A percentile compares a stretch with the other conserved stretches of the same genome.
phyloP scores from a whole-genome alignment of 1,140 invertebrate species.

The Microplitis demolitor region DNA sequence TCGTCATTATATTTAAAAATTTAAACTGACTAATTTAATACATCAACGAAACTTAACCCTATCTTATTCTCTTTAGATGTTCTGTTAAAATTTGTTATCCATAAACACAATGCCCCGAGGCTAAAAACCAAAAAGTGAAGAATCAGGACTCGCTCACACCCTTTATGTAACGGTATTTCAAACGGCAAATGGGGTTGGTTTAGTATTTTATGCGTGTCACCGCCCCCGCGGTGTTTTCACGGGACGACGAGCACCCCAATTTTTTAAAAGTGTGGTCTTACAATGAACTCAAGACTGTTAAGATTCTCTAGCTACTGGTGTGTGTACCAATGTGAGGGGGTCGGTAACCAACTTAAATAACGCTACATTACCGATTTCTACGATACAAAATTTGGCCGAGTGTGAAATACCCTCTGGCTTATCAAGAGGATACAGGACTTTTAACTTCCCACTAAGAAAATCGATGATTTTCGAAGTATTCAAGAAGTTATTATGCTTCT shows the following conservation, averaged over 20 bases:
- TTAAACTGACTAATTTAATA: too few relatives aligned
- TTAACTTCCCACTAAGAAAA: not conserved
- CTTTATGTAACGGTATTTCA: conserved; percentile 24
- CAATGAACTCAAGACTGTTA: not conserved
- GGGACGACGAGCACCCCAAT: conserved; percentile 55
- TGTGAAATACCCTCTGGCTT: conserved; percentile 61
- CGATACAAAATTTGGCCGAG: conserved; percentile 54
- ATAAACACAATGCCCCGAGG: not conserved
- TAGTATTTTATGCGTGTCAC: conserved; percentile 56
- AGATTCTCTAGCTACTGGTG: not conserved
- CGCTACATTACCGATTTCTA: conserved; percentile 55
- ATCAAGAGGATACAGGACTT: conserved; percentile 48
- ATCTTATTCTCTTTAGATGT: too few relatives aligned
- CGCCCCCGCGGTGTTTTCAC: conserved; percentile 58
- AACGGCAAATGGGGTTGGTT: conserved; percentile 39
- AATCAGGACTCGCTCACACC: not conserved
- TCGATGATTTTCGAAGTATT: too few relatives aligned
- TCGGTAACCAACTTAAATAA: conserved; percentile 61
- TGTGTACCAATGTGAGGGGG: conserved; percentile 29
- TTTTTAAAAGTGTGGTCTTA: conserved; percentile 14
- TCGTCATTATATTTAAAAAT: too few relatives aligned
- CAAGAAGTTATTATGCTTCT: too few relatives aligned
- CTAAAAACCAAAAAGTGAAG: not conserved
- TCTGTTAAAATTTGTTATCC: too few relatives aligned
- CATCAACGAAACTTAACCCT: too few relatives aligned